phyloP scores from a whole-genome alignment of 2,888 invertebrate genomes.

The Xylota segnis region DNA sequence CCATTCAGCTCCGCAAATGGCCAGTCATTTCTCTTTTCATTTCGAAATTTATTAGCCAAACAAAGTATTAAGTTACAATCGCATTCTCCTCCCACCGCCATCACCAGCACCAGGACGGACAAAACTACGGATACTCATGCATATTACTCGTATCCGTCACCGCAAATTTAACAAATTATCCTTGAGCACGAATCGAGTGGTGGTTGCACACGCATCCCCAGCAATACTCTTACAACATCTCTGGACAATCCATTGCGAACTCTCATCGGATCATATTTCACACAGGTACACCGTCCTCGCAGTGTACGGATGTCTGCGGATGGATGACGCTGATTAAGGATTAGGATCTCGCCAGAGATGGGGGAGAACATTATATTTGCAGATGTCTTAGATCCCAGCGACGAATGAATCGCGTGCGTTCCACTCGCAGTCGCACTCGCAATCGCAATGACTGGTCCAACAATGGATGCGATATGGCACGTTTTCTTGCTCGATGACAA shows the following conservation, averaged over 20 bases:
- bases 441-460: conserved; percentile 68
- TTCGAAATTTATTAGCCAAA: conserved; percentile 73
- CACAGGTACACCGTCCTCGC: conserved; percentile 38
- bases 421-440: no score
- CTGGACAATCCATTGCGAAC: conserved; percentile 53
- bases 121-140: conserved; percentile 57
- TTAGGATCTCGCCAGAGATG: conserved; percentile 41
- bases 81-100: conserved; percentile 41
- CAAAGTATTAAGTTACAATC: conserved; percentile 76
- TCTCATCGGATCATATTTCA: conserved; percentile 76
- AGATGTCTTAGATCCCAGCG: conserved; percentile 70
- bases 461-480: conserved; percentile 75
- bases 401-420: conserved; percentile 62
- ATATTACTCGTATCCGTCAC: conserved; percentile 76
- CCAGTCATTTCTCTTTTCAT: conserved; percentile 44
- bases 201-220: conserved; percentile 65
- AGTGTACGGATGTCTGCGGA: conserved; percentile 19
- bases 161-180: conserved; percentile 78
- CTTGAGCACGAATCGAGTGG: conserved; percentile 76
- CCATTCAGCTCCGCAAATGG: conserved; percentile 54
- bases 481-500: conserved; percentile 69
- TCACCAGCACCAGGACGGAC: conserved; percentile 34
- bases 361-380: conserved; percentile 47
- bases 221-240: conserved; percentile 23
- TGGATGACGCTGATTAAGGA: conserved; percentile 75